These are phyloP conservation scores for Eidolon helvum DNA, from an alignment of 2,113 vertebrate species.

Conservation along the genomic window DNA sequence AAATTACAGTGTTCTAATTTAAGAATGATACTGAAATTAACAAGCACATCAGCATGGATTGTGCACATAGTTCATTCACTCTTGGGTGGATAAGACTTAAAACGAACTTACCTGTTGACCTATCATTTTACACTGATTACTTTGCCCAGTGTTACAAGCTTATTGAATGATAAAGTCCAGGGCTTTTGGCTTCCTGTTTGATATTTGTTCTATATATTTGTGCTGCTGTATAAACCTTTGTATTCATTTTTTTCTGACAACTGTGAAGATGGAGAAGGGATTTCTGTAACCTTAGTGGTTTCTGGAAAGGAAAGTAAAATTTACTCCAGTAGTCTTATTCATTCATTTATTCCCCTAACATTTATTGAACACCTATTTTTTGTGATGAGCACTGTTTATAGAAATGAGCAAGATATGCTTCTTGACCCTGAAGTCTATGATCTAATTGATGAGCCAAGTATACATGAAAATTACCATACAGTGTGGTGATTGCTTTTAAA, in stretches of 20 bases:
- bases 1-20: constrained; percentile 18
- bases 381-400: constrained; percentile 22
- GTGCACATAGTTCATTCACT: neutral
- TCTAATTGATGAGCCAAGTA: neutral
- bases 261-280: neutral
- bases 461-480: neutral
- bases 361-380: neutral
- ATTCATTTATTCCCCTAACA: neutral
- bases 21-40: neutral
- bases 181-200: neutral
- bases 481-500: neutral
- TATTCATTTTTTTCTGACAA: constrained; percentile 11
- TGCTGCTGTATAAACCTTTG: neutral
- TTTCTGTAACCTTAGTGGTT: constrained; percentile 2
- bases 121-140: neutral
- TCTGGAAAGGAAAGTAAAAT: neutral
- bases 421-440: neutral
- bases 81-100: neutral
- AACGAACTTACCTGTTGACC: neutral
- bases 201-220: constrained; percentile 5
- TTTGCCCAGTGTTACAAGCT: neutral
- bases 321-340: neutral
- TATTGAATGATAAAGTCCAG: neutral
- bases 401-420: neutral
- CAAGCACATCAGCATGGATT: neutral